Percentiles rank a stretch among this genome's conserved stretches.
These are phyloP conservation scores for Myzus persicae DNA, from an alignment of 1,140 invertebrate genomes.

Conservation along the genomic window DNA sequence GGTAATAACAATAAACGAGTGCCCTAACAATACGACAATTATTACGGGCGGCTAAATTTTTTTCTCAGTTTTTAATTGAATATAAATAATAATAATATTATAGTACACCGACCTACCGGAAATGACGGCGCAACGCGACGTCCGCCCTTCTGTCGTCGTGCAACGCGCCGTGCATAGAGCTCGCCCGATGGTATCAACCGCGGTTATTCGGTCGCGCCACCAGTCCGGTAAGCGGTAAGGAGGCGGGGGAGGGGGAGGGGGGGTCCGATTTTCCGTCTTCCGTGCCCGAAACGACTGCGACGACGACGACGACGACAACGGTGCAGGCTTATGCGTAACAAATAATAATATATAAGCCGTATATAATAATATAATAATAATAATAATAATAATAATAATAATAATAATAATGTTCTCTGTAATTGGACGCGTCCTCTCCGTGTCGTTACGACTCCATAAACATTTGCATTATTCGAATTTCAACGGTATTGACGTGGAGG, in stretches of 20 bases:
- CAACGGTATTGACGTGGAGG: not conserved
- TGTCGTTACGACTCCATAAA: not conserved
- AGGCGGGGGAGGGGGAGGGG: too few relatives aligned
- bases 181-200: not conserved
- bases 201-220: too few relatives aligned
- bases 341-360: not conserved
- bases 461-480: constrained; percentile 3
- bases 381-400: not conserved
- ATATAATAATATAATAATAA: not conserved
- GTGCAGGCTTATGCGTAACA: not conserved
- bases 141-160: too few relatives aligned
- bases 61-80: not conserved
- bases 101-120: not conserved
- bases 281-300: too few relatives aligned
- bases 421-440: not conserved
- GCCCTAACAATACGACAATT: not conserved
- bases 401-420: not conserved
- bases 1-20: not conserved
- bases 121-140: not conserved
- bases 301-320: too few relatives aligned
- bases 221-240: too few relatives aligned
- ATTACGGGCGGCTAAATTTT: not conserved
- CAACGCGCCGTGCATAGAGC: too few relatives aligned
- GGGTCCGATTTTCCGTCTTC: not conserved
- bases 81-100: not conserved